Evolutionary conservation across 1,140 invertebrate species (phyloP).

Genomic region (Orius laevigatus): DNA sequence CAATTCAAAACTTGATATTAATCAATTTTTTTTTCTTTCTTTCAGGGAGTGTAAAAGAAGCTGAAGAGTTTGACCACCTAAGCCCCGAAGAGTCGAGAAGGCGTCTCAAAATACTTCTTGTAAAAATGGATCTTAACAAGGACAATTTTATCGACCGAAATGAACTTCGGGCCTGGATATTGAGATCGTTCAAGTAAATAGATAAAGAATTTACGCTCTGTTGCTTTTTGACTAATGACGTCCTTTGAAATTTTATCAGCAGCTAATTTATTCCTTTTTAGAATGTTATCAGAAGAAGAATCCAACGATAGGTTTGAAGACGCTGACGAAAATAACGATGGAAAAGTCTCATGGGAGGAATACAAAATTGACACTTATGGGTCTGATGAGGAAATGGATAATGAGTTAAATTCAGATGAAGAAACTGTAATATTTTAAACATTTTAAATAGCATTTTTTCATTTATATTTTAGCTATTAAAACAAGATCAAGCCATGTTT

Average conservation of each 20-base stretch:
- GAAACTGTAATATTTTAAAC: slow-evolving; percentile 5
- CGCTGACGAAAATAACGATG: slow-evolving; percentile 69
- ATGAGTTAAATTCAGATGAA: neutral
- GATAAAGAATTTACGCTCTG: neutral
- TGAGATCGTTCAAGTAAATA: slow-evolving; percentile 73
- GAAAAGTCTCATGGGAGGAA: slow-evolving; percentile 72
- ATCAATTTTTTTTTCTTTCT: neutral
- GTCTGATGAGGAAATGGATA: slow-evolving; percentile 28
- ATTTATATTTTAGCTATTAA: slow-evolving; percentile 31
- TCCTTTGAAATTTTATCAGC: neutral
- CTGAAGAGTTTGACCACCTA: slow-evolving; percentile 83
- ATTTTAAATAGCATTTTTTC: neutral
- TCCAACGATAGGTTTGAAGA: slow-evolving; percentile 72
- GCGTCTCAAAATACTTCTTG: slow-evolving; percentile 58
- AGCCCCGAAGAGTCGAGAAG: slow-evolving; percentile 72
- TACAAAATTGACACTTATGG: slow-evolving; percentile 71
- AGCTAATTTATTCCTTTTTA: slow-evolving; percentile 25
- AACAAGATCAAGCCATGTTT: slow-evolving; percentile 76
- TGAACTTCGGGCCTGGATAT: slow-evolving; percentile 84
- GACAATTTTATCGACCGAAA: slow-evolving; percentile 60
- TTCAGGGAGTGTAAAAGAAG: slow-evolving; percentile 77
- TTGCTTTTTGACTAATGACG: slow-evolving; percentile 14
- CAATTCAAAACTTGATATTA: no score
- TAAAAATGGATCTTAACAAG: slow-evolving; percentile 74
- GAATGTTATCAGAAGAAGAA: slow-evolving; percentile 75